These are phyloP conservation scores for Lasioglossum malachurum DNA, from an alignment of 2,888 invertebrate genomes.

Conservation along the genomic window DNA sequence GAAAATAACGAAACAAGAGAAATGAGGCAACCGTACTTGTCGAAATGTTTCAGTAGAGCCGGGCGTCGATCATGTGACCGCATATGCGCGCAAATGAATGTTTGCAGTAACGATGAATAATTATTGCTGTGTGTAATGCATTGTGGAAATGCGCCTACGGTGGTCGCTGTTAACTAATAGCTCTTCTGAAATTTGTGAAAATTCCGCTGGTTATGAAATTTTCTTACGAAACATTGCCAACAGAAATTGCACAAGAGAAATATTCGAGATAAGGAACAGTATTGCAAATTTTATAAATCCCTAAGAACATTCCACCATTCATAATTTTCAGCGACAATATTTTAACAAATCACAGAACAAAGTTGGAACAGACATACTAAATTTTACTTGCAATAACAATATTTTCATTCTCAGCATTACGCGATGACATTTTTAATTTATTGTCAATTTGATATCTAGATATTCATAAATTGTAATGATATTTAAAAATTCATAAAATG, in stretches of 20 bases:
- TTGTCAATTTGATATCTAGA: no score
- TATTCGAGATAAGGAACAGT: background rate
- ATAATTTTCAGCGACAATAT: background rate
- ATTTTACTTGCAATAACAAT: background rate
- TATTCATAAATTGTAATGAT: no score
- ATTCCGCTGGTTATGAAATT: background rate
- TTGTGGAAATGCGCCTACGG: conserved; percentile 38
- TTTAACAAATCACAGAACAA: background rate
- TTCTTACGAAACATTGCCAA: no score
- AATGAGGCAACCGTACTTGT: conserved; percentile 71
- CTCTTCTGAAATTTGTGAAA: conserved; percentile 35
- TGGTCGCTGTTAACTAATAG: conserved; percentile 42
- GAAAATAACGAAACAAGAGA: conserved; percentile 47
- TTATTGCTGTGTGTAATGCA: conserved; percentile 51
- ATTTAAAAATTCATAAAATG: background rate
- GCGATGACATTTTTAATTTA: background rate
- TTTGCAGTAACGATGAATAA: conserved; percentile 58
- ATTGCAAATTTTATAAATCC: background rate
- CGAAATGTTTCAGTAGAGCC: conserved; percentile 65
- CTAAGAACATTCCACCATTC: background rate
- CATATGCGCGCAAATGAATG: conserved; percentile 54
- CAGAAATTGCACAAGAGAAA: background rate
- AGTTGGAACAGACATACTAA: background rate
- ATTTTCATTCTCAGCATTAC: background rate
- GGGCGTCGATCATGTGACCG: conserved; percentile 60